A percentile compares a stretch with the other conserved stretches of the same genome.
Evolutionary conservation across 2,888 invertebrate species (phyloP).

Genomic region (Hirudinaria manillensis): DNA sequence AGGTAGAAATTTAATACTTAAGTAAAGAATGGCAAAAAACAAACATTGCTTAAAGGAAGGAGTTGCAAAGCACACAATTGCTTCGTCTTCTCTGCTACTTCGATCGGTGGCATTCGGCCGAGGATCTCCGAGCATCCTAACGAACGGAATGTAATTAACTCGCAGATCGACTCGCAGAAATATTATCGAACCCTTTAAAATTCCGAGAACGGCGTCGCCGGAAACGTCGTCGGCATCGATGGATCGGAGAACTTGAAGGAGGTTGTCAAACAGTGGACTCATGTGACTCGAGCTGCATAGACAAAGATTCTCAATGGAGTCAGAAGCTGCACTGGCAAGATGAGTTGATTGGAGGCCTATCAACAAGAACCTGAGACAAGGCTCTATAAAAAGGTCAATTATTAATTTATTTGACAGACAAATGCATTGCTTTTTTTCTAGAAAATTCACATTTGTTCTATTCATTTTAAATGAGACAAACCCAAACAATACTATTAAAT

Average conservation of each 20-base stretch:
- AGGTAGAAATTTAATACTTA: no score
- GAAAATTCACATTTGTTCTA: no score
- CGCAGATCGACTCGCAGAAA: neutral
- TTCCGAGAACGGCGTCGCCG: slow-evolving; percentile 50
- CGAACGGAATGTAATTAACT: neutral
- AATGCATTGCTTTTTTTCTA: no score
- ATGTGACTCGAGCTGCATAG: slow-evolving; percentile 73
- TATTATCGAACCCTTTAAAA: slow-evolving; percentile 47
- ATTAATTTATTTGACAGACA: neutral
- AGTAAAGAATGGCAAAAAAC: neutral
- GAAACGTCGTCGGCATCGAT: slow-evolving; percentile 50
- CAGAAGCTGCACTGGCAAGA: slow-evolving; percentile 66
- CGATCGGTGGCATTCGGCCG: slow-evolving; percentile 52
- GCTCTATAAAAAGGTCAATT: slow-evolving; percentile 58
- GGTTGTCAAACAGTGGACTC: slow-evolving; percentile 69
- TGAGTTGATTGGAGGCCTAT: slow-evolving; percentile 52
- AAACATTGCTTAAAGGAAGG: slow-evolving; percentile 59
- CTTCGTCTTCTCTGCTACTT: slow-evolving; percentile 62
- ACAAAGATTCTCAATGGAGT: slow-evolving; percentile 78
- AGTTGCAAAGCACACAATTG: slow-evolving; percentile 74
- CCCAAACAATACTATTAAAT: no score
- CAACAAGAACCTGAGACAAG: slow-evolving; percentile 73
- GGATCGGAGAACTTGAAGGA: slow-evolving; percentile 58
- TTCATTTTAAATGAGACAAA: no score
- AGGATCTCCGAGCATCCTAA: slow-evolving; percentile 64